A percentile compares a stretch with the other conserved stretches of the same genome.
phyloP scores from a whole-genome alignment of 2,797 vertebrate species.

The Alectoris magna region DNA sequence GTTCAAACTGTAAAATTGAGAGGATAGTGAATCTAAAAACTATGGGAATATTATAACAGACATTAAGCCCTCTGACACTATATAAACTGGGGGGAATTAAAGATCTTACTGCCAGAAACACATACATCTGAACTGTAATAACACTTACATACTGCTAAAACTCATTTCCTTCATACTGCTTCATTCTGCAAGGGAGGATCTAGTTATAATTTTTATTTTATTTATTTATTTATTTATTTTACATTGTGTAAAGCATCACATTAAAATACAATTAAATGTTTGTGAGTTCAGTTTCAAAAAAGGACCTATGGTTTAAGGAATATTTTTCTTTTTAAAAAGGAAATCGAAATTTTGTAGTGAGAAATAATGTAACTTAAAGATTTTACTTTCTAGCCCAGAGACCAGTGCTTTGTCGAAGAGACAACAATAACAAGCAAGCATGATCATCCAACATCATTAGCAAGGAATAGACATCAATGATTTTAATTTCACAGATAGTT shows the following conservation, averaged over 20 bases:
- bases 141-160: slow-evolving; percentile 27
- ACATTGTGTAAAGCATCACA: slow-evolving; percentile 2
- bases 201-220: slow-evolving; percentile 12
- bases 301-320: background rate
- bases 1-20: background rate
- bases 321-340: background rate
- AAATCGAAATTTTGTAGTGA: background rate
- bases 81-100: background rate
- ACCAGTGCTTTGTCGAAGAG: background rate
- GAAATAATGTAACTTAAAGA: background rate
- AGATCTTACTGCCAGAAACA: slow-evolving; percentile 11
- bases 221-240: background rate
- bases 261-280: slow-evolving; percentile 41
- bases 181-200: slow-evolving; percentile 39
- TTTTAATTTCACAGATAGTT: background rate
- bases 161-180: slow-evolving; percentile 36
- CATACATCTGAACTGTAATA: background rate
- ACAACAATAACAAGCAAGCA: background rate
- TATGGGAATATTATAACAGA: slow-evolving; percentile 14
- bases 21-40: slow-evolving; percentile 11
- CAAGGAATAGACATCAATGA: background rate
- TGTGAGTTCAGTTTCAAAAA: background rate
- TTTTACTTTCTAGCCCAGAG: background rate
- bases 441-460: background rate
- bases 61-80: background rate